Base-by-base conservation (phyloP, 1,140 invertebrate species). In the Drosophila virilis region DNA sequence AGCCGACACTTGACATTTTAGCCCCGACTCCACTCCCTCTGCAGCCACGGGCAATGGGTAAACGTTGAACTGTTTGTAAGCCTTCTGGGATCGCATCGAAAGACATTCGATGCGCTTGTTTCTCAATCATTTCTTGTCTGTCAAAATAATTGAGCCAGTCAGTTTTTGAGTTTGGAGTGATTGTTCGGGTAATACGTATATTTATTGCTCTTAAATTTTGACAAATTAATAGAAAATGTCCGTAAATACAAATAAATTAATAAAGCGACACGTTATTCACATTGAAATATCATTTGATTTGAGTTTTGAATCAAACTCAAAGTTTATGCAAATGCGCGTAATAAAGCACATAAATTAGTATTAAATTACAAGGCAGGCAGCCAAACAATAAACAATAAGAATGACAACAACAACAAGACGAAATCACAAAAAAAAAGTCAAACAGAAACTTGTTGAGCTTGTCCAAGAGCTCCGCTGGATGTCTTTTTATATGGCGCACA, bases 261-360 rank as follows among this genome's bases (percentile, higher is more conserved):
- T 60, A 80, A 80, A 62, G 60, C 55, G 58, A 70, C 81, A 84
- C 68, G 69, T 65, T 62, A 72, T 83, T 59, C 72, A 69, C 78
- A 78, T 78, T 62, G 66, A 78, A 86, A 58, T 71, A 51, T 61
- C 48, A 54, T 67, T 81, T 86, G 67, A 37, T 32, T n/a, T 28
- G 13, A 64, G 62, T 67, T 50, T 58, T 67, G 78, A 81, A 69
- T 77, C 75, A 74, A 57, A 65, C 55, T 57, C 28, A 64, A 86
- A 77, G 60, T 75, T 71, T 83, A 86, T 88, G 82, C 83, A 88
- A 88, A 89, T 80, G 43, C 35, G 67, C 77, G 76, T 83, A 88
- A 89, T 89, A 89, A 84, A 68, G 70, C 80, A 89, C 80, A 89
- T 89, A 89, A 89, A 89, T 89, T 86, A 86, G 83, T 86, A 88